A percentile compares a stretch with the other conserved stretches of the same genome.
These are phyloP conservation scores for Phacellophora camtschatica DNA, from an alignment of 30 jellyfish, hydroid and myxozoan species.

Conservation along the genomic window DNA sequence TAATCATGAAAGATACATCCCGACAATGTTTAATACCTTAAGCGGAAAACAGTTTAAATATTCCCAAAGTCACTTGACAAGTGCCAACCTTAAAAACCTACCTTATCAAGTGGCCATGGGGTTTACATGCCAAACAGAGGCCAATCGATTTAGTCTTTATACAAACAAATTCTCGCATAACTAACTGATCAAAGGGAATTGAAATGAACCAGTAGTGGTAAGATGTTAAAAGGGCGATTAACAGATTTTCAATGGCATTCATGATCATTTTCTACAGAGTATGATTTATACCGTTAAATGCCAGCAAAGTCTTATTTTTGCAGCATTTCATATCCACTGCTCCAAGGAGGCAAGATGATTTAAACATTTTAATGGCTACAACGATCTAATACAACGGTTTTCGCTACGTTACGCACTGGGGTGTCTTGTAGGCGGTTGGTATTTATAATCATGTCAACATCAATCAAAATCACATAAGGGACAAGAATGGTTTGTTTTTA, in stretches of 20 bases:
- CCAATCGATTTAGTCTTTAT: background rate
- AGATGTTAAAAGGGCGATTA: background rate
- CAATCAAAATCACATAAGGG: no score
- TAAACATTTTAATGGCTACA: no score
- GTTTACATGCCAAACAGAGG: background rate
- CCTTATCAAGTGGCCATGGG: slow-evolving; percentile 1
- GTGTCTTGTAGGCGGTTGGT: no score
- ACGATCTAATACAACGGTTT: no score
- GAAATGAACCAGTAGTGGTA: background rate
- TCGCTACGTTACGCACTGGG: no score
- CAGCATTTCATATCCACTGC: no score
- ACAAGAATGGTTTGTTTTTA: no score
- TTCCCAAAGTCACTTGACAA: slow-evolving; percentile 56
- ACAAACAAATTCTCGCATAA: background rate
- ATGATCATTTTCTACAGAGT: background rate
- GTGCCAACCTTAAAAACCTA: slow-evolving; percentile 38
- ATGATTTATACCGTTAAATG: no score
- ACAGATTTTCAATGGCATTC: background rate
- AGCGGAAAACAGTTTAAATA: slow-evolving; percentile 38
- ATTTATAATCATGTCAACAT: no score
- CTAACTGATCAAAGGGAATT: background rate
- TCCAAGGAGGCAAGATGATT: no score
- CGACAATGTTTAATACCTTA: slow-evolving; percentile 36
- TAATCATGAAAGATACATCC: slow-evolving; percentile 36
- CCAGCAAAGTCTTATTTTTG: no score